These are phyloP conservation scores for Gyps fulvus DNA, from an alignment of 2,113 vertebrate species.

Conservation along the genomic window DNA sequence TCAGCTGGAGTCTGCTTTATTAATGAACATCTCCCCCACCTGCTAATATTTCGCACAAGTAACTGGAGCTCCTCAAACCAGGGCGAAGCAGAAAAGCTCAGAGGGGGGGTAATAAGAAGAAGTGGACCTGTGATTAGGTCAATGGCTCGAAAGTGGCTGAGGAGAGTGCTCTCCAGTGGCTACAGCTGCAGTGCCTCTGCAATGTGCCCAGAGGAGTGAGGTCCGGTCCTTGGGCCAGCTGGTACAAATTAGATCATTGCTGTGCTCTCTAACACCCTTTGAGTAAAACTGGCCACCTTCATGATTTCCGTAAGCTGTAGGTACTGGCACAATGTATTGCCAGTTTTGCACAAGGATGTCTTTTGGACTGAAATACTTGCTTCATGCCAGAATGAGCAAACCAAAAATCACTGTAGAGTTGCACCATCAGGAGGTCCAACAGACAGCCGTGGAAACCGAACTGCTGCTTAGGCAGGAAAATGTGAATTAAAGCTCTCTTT, in stretches of 20 bases:
- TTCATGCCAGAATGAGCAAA: background rate
- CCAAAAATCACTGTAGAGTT: background rate
- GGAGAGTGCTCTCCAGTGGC: background rate
- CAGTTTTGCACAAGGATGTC: background rate
- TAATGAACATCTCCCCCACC: background rate
- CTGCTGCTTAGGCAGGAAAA: background rate
- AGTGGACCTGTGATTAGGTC: no score
- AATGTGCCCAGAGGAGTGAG: background rate
- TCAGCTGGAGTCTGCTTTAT: background rate
- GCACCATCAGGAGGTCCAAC: background rate
- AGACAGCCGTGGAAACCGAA: background rate
- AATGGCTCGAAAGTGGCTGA: rapidly evolving
- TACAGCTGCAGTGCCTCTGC: background rate
- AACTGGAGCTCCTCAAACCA: rapidly evolving
- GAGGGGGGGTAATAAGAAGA: background rate
- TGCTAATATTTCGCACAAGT: background rate
- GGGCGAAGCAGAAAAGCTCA: background rate
- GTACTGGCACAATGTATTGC: background rate
- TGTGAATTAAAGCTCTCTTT: background rate
- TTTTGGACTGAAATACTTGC: background rate
- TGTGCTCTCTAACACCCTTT: background rate
- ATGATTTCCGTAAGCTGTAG: background rate
- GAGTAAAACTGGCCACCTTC: background rate
- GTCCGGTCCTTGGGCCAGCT: rapidly evolving
- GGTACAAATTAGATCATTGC: background rate